Conservation (phyloP, 1,140 invertebrate genomes). For the Periplaneta americana region DNA sequence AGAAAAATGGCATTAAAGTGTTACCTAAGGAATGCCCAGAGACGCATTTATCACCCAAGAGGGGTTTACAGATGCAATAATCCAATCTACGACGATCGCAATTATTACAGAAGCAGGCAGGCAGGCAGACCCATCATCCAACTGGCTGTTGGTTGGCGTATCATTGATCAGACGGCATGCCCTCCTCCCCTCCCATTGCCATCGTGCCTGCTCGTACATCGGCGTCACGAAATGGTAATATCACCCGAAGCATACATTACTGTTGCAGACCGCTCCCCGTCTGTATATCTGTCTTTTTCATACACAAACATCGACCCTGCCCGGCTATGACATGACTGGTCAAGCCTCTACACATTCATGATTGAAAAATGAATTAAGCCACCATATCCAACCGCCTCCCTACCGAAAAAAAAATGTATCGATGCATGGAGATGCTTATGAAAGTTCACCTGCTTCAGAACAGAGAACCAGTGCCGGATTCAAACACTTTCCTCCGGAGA, state of each 20-base stretch:
- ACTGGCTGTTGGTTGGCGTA: background rate
- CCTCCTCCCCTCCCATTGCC: background rate
- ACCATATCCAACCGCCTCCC: background rate
- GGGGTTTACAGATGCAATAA: background rate
- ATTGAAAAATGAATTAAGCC: background rate
- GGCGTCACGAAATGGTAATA: background rate
- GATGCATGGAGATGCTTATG: background rate
- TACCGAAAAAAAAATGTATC: background rate
- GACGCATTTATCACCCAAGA: background rate
- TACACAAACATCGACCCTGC: background rate
- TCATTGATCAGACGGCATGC: background rate
- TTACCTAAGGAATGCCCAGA: background rate
- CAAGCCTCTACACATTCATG: background rate
- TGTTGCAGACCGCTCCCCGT: slow-evolving; percentile 35
- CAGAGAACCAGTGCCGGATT: too few species aligned
- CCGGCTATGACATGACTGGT: background rate
- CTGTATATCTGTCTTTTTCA: background rate
- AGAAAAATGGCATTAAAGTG: too few species aligned
- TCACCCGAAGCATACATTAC: background rate
- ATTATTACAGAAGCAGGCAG: background rate
- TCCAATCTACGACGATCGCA: background rate
- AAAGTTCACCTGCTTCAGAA: background rate
- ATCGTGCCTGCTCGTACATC: background rate
- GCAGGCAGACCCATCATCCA: background rate
- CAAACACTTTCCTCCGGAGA: too few species aligned